These are phyloP conservation scores for Globodera rostochiensis DNA, from an alignment of 1,140 invertebrate genomes.

Conservation along the genomic window DNA sequence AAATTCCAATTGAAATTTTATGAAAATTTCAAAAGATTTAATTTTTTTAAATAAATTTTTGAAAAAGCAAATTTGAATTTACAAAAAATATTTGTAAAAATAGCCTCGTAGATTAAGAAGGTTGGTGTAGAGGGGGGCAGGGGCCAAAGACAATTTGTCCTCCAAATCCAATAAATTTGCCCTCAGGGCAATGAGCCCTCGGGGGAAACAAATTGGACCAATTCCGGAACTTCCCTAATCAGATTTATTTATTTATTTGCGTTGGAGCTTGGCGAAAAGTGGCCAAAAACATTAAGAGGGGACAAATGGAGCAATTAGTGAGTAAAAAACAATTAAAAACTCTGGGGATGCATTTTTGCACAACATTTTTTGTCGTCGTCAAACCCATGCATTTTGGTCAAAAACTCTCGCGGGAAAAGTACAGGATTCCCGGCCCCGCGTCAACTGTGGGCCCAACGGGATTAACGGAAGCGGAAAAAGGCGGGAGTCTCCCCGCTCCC, in stretches of 20 bases:
- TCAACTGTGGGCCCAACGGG: too few relatives aligned
- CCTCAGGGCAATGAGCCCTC: not conserved
- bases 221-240: not conserved
- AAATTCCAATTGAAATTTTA: too few relatives aligned
- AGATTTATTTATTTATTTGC: constrained; percentile 4
- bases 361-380: too few relatives aligned
- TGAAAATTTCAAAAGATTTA: too few relatives aligned
- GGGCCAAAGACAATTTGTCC: not conserved
- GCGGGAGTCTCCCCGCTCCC: too few relatives aligned
- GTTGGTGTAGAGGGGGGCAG: not conserved
- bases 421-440: too few relatives aligned
- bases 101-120: not conserved
- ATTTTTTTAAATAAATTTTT: too few relatives aligned
- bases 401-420: too few relatives aligned
- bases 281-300: not conserved
- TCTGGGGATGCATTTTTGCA: too few relatives aligned
- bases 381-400: too few relatives aligned
- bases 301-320: not conserved
- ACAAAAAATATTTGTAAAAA: not conserved
- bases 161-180: not conserved
- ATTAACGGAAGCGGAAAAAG: too few relatives aligned
- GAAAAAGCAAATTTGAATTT: too few relatives aligned
- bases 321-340: not conserved
- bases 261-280: not conserved
- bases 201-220: not conserved